Evolutionary conservation across 2,797 vertebrate species (phyloP).

Genomic region (Lophius americanus): DNA sequence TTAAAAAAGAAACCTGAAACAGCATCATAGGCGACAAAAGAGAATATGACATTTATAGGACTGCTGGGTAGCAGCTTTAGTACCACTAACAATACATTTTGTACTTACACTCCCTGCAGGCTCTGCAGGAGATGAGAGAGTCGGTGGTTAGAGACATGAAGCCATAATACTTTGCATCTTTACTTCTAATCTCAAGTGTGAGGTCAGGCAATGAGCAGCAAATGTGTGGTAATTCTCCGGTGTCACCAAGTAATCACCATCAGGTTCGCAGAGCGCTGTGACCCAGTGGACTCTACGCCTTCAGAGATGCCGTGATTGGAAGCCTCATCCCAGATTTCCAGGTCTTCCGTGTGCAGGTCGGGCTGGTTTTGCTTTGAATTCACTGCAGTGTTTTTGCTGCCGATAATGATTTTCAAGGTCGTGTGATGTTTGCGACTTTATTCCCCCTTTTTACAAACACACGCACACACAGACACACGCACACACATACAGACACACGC

Average conservation of each 20-base stretch:
- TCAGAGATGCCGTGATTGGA: background rate
- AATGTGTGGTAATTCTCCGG: conserved; percentile 30
- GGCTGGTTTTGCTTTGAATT: conserved; percentile 30
- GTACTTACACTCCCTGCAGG: conserved; percentile 12
- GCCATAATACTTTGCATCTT: background rate
- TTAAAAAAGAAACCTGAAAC: conserved; percentile 18
- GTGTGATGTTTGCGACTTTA: conserved; percentile 33
- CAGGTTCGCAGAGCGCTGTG: conserved; percentile 14
- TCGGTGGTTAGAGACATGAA: conserved; percentile 15
- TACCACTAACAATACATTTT: conserved; percentile 22
- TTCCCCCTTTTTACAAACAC: background rate
- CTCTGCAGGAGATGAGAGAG: background rate
- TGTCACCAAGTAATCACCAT: conserved; percentile 32
- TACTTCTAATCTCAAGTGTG: conserved; percentile 43
- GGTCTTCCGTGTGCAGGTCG: conserved; percentile 27
- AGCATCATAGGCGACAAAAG: conserved; percentile 27
- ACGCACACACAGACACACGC: background rate
- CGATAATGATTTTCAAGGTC: conserved; percentile 53
- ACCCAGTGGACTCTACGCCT: conserved; percentile 14
- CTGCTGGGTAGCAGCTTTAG: conserved; percentile 14
- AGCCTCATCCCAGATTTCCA: conserved; percentile 27
- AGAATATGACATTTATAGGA: conserved; percentile 17
- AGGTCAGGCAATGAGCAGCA: conserved; percentile 43
- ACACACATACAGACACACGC: conserved; percentile 9
- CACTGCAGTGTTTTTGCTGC: conserved; percentile 33